Evolutionary conservation across 1,140 invertebrate genomes (phyloP), one percentile per base, ranked within the genome.

Genomic region (Cataglyphis hispanica): DNA sequence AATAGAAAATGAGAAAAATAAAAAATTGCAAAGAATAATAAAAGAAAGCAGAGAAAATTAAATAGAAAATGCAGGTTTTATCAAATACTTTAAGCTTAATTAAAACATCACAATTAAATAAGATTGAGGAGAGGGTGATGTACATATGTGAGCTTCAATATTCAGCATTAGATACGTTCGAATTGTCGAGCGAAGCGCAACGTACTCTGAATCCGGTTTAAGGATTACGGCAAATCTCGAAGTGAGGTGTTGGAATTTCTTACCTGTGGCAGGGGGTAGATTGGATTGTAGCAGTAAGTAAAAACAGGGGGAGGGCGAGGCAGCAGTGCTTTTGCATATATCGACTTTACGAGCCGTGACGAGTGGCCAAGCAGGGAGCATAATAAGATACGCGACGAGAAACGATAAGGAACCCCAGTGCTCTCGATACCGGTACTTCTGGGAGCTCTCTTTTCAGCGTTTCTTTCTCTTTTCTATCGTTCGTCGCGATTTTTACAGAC

Each of bases 311-410:
- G 11, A 53, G 34, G 31, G 60, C 25, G 50, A 7, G 37, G 60
- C 5, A 67, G 56, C 50, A 66, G 13, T 43, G 75, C 63, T 89
- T 89, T 78, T 86, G 78, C 87, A 74, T 61, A 70, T 77, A 83
- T 70, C 61, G 88, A 90, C 75, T 90, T 90, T 90, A 90, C 89
- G 89, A 90, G 80, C 88, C 85, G 69, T 87, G 85, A 87, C 75
- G 85, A 86, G 80, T 86, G 63, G 27, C 40, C 53, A 56, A 66
- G 67, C 66, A 19, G 58, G 61, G 53, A 89, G 56, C 40, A 63
- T 86, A 89, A 89, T 89, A 88, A 86, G 76, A 58, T 88, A 81
- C 87, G 37, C 58, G 81, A 72, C 70, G 2, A 61, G 69, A 7
- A 31, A 19, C 75, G 87, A 89, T 89, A 89, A 89, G 78, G 34